Percentiles rank a stretch among this genome's conserved stretches.
Evolutionary conservation across 1,140 invertebrate species (phyloP).

Genomic region (Platyscapa corneri): DNA sequence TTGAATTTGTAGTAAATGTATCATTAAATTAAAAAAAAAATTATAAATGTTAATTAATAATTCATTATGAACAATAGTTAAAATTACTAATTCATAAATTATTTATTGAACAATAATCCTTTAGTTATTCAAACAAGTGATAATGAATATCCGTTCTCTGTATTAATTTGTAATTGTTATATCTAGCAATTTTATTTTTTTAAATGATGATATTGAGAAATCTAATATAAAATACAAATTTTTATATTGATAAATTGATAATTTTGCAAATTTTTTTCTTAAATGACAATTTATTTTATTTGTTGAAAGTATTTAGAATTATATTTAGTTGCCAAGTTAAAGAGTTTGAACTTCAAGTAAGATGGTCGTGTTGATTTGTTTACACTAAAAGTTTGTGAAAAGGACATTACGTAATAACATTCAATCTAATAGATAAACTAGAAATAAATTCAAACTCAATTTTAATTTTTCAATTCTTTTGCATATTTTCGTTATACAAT

Average conservation of each 20-base stretch:
- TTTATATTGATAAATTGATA: too few relatives aligned
- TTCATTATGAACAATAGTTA: too few relatives aligned
- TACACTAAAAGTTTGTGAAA: conserved; percentile 36
- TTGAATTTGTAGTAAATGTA: neutral
- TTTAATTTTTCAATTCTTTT: neutral
- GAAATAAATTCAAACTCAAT: neutral
- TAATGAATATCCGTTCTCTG: too few relatives aligned
- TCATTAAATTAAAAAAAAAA: neutral
- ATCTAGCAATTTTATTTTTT: too few relatives aligned
- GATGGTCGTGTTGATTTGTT: conserved; percentile 30
- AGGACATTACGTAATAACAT: conserved; percentile 36
- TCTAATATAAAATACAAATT: too few relatives aligned
- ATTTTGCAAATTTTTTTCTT: neutral
- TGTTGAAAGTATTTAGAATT: neutral
- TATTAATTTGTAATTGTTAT: too few relatives aligned
- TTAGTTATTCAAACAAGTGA: too few relatives aligned
- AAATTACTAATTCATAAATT: too few relatives aligned
- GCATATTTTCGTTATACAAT: neutral
- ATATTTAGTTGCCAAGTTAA: conserved; percentile 24
- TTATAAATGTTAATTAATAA: too few relatives aligned
- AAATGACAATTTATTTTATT: neutral
- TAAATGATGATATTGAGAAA: too few relatives aligned
- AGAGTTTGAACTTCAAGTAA: neutral
- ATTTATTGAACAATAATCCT: too few relatives aligned
- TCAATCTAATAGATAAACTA: conserved; percentile 19